These are phyloP conservation scores for Hippocampus mohnikei DNA, from an alignment of 2,113 vertebrate genomes.

Conservation along the genomic window DNA sequence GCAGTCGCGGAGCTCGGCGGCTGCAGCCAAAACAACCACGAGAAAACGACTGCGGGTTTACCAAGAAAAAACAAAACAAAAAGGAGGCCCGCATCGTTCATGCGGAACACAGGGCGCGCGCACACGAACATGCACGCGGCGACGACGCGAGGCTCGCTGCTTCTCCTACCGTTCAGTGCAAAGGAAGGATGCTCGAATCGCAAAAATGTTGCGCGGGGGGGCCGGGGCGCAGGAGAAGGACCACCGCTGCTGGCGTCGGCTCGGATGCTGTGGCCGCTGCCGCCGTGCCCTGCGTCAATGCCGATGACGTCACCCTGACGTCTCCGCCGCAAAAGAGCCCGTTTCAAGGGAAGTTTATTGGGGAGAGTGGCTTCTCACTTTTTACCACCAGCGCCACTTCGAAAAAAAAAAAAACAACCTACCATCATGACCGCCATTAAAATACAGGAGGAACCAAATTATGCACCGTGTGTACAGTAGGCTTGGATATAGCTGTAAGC, in stretches of 20 bases:
- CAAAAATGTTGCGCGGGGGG: conserved; percentile 34
- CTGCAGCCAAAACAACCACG: not conserved
- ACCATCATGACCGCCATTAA: no score
- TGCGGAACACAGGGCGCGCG: not conserved
- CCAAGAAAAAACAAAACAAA: not conserved
- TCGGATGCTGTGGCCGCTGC: conserved; percentile 36
- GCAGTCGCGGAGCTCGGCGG: not conserved
- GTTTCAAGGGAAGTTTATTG: not conserved
- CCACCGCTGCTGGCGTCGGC: conserved; percentile 20
- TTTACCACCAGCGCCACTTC: no score
- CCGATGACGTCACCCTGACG: conserved; percentile 72
- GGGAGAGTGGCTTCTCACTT: no score
- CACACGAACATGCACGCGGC: not conserved
- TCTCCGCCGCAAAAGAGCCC: conserved; percentile 36
- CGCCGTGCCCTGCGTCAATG: conserved; percentile 58
- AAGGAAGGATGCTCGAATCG: conserved; percentile 54
- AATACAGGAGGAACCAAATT: no score
- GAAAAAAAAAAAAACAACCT: no score
- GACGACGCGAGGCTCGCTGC: not conserved
- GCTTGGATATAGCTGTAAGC: no score
- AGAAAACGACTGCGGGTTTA: not conserved
- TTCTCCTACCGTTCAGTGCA: conserved; percentile 68
- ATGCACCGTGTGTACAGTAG: no score
- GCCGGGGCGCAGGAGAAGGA: conserved; percentile 25
- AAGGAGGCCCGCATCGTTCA: conserved; percentile 4